phyloP scores from a whole-genome alignment of 2,797 vertebrate genomes.

The Thaleichthys pacificus region DNA sequence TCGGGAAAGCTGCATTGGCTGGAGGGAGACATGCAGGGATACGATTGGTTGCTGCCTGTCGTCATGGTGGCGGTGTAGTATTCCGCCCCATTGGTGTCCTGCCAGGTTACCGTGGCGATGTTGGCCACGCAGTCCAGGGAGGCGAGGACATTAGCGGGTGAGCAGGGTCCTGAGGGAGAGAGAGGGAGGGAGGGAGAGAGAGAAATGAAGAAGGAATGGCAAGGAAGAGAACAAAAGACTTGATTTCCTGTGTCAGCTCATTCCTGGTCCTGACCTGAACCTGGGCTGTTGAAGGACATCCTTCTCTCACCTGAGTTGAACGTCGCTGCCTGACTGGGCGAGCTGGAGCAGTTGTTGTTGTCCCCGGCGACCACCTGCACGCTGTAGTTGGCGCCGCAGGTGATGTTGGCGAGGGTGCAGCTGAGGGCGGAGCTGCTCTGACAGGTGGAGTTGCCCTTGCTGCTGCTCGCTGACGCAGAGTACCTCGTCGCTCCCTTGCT shows the following conservation, averaged over 20 bases:
- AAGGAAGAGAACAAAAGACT: not conserved
- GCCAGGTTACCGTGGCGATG: too few species aligned
- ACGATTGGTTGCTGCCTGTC: too few species aligned
- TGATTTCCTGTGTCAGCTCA: not conserved
- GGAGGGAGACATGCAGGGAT: too few species aligned
- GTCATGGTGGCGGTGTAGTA: too few species aligned
- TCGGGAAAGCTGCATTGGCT: too few species aligned
- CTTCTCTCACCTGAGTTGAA: slow-evolving; percentile 55
- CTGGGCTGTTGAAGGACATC: too few species aligned
- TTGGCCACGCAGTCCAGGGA: too few species aligned
- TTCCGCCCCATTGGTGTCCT: too few species aligned
- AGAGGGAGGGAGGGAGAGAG: not conserved
- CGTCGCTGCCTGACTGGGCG: slow-evolving; percentile 44
- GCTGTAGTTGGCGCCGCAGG: slow-evolving; percentile 58
- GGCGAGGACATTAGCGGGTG: too few species aligned
- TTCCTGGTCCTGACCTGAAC: not conserved
- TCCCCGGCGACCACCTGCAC: slow-evolving; percentile 54
- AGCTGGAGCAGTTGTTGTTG: slow-evolving; percentile 56
- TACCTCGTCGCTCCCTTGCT: slow-evolving; percentile 60
- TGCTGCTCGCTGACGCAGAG: slow-evolving; percentile 44
- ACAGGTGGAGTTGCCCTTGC: slow-evolving; percentile 48
- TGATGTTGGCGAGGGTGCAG: slow-evolving; percentile 52
- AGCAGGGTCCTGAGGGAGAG: not conserved
- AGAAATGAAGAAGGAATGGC: not conserved
- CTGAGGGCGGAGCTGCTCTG: slow-evolving; percentile 40